A percentile compares a stretch with the other conserved stretches of the same genome.
Conservation (phyloP, 2,113 vertebrate species). For the Tragelaphus buxtoni region DNA sequence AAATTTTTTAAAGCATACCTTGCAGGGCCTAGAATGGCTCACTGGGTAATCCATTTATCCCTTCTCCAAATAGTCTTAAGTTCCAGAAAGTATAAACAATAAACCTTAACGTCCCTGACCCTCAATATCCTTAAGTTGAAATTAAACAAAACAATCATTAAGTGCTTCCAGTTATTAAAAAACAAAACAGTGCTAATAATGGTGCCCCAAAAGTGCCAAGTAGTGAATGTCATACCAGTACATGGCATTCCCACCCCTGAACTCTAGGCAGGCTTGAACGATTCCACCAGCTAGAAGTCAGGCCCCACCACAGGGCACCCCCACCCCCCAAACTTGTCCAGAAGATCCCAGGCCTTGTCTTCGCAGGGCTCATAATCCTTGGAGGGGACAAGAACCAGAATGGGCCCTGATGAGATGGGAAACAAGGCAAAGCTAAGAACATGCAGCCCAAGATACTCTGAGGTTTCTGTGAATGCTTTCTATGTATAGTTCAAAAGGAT, state of each 20-base stretch:
- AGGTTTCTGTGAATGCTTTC: background rate
- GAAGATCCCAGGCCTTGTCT: background rate
- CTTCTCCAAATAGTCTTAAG: conserved; percentile 44
- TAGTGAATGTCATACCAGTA: background rate
- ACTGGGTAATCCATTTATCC: background rate
- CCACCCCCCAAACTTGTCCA: background rate
- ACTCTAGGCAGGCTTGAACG: background rate
- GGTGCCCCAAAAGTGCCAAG: conserved; percentile 50
- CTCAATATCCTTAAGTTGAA: conserved; percentile 45
- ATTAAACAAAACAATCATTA: conserved; percentile 45
- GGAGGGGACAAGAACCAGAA: background rate
- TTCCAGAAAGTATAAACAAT: conserved; percentile 44
- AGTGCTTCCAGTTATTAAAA: conserved; percentile 81
- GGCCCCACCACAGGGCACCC: background rate
- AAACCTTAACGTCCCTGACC: conserved; percentile 29
- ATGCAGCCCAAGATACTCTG: background rate
- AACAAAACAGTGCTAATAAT: conserved; percentile 62
- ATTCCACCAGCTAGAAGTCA: background rate
- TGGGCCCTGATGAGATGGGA: background rate
- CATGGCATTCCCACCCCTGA: background rate
- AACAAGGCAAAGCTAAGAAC: background rate
- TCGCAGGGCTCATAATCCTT: background rate
- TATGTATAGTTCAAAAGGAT: background rate
- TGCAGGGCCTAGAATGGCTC: conserved; percentile 59
- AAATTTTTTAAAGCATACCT: conserved; percentile 57